Base-by-base conservation (phyloP, 2,888 invertebrate species). In the Eupithecia tripunctaria region DNA sequence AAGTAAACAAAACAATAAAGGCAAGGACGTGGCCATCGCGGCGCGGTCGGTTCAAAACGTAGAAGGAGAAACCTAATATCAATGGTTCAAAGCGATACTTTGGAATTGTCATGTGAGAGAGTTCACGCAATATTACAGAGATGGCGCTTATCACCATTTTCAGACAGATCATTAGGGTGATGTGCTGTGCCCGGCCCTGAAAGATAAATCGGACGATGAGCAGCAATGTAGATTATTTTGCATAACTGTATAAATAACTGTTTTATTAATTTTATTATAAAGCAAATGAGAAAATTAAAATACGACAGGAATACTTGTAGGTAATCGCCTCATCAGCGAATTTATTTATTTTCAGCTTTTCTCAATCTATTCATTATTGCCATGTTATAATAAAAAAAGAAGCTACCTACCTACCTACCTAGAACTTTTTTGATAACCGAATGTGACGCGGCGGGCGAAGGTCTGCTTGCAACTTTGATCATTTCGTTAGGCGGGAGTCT, bases 141-240 rank as follows among this genome's bases (percentile, higher is more conserved):
- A 72, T 72, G 65, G 68, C 72, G 59, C 43, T 60, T 4, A 47
- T 27, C 6, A 15, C 66, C 25, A 59, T 59, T 43, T 27, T 21
- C 10, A 67, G 21, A 71, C 15, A 64, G 38, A 43, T 12, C 21
- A 4, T 51, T 25, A 12, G 4, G 21, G 51, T 51, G 10, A n/a
- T 47, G n/a, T n/a, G n/a, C n/a, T n/a, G n/a, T n/a, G n/a, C n/a
- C n/a, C n/a, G n/a, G n/a, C 8, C n/a, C 7, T 47, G n/a, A 47
- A 47, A 47, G n/a, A 47, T 18, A 2, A 15, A 18, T n/a, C 47
- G 47, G n/a, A n/a, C 47, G n/a, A 47, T 43, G 18, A 43, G 43
- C 2, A 6, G 43, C 43, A 0, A 3, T 18, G 18, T 18, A 6
- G 18, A 41, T 15, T 41, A 41, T 12, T 5, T 41, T 38, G 12